Evolutionary conservation across 2,888 invertebrate genomes (phyloP), one percentile per base, ranked within the genome.

Genomic region (Pimpla rufipes): DNA sequence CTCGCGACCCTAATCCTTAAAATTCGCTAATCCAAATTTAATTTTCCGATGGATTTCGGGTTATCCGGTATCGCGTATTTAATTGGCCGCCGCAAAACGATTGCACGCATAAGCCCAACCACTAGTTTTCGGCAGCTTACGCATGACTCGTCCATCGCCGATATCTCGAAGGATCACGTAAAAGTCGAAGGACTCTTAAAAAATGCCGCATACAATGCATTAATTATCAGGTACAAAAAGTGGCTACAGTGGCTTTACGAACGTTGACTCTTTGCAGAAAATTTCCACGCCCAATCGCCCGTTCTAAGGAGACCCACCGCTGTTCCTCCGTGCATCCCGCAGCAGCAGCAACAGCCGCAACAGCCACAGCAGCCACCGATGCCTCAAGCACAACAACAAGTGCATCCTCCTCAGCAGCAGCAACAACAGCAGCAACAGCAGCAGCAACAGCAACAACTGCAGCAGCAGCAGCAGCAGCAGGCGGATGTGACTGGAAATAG

Each of bases 401-500:
- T 77, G 73, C 81, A 81, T 68, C n/a, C 67, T 1, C 92, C 91
- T 18, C 91, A 88, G 42, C 89, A 87, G 85, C 88, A 81, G 83
- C 89, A 87, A 75, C 88, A 85, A 87, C 92, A 89, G 79, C 93
- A 93, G 75, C 93, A 91, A 77, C 88, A 88, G 81, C 91, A 86
- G 67, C 90, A 88, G 67, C 92, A 88, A 42, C 90, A 82, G n/a
- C 88, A 85, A 64, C 86, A 89, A 52, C 88, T 83, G 21, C 84
- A 81, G n/a, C 85, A 79, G 40, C 86, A 82, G 66, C 81, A 79
- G 18, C 47, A 85, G 13, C 78, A 81, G 70, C 75, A 85, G 57
- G 82, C 88, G 55, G 93, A 93, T 81, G 93, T 93, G 47, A 90
- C 93, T 75, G 93, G 92, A 42, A 94, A 93, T 79, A 94, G 95